phyloP scores from a whole-genome alignment of 2,797 vertebrate species.

The Alfaro cultratus region DNA sequence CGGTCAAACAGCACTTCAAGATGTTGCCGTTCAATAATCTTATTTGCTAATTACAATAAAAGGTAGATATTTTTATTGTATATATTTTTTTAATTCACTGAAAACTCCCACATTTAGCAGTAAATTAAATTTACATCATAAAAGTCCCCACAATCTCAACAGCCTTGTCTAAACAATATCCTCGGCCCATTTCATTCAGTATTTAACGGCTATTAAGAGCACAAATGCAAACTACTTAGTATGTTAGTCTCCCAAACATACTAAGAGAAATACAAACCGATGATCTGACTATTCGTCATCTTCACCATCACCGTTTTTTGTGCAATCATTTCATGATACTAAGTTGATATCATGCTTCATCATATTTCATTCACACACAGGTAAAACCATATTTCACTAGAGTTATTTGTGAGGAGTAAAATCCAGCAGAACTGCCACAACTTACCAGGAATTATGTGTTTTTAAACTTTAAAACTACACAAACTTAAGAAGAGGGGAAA shows the following conservation, averaged over 20 bases:
- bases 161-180: not conserved
- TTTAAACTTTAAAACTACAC: conserved; percentile 26
- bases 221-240: not conserved
- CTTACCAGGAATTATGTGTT: conserved; percentile 38
- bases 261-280: not conserved
- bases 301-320: not conserved
- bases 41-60: too few relatives aligned
- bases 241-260: not conserved
- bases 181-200: not conserved
- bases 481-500: conserved; percentile 14
- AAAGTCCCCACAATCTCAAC: not conserved
- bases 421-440: conserved; percentile 26
- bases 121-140: not conserved
- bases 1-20: not conserved
- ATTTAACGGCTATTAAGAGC: not conserved
- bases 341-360: conserved; percentile 22
- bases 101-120: not conserved
- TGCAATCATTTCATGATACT: conserved; percentile 21
- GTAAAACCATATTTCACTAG: conserved; percentile 39
- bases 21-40: not conserved
- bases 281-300: not conserved
- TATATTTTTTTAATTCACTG: not conserved
- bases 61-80: not conserved
- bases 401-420: conserved; percentile 42
- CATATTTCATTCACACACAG: conserved; percentile 21